A percentile compares a stretch with the other conserved stretches of the same genome.
Conservation (phyloP, 2,888 invertebrate species). For the Drosophila ustulata region DNA sequence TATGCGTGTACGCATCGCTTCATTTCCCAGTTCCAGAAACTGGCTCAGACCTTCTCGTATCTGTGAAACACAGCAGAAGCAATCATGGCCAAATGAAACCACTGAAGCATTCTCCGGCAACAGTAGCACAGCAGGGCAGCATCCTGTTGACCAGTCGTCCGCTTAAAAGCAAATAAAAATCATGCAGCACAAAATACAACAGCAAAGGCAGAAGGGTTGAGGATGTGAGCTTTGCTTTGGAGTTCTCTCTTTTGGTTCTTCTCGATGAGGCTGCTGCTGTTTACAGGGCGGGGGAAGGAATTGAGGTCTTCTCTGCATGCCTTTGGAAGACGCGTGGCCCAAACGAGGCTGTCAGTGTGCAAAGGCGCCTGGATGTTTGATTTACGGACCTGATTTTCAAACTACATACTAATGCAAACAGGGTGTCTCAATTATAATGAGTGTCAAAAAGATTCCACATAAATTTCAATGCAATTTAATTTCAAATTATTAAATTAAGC, state of each 20-base stretch:
- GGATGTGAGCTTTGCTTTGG: constrained; percentile 12
- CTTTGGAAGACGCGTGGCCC: neutral
- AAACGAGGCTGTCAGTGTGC: constrained; percentile 8
- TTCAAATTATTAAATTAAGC: too few species aligned
- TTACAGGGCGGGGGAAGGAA: neutral
- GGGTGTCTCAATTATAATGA: constrained; percentile 26
- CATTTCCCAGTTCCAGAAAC: neutral
- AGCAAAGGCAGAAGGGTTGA: constrained; percentile 14
- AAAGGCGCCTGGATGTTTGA: constrained; percentile 19
- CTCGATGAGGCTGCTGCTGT: neutral
- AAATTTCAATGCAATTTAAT: neutral
- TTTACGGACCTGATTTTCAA: constrained; percentile 28
- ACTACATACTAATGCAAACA: constrained; percentile 17
- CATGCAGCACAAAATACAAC: constrained; percentile 34
- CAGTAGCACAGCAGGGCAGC: neutral
- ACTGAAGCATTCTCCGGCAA: constrained; percentile 47
- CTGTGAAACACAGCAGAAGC: constrained; percentile 40
- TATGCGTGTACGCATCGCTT: constrained; percentile 37
- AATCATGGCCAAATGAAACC: constrained; percentile 61
- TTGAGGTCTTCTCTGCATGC: neutral
- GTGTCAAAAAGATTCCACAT: neutral
- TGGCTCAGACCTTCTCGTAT: neutral
- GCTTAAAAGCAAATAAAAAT: constrained; percentile 74
- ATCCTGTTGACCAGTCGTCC: constrained; percentile 50
- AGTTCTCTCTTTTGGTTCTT: neutral